Percentiles rank a stretch among this genome's conserved stretches.
These are phyloP conservation scores for Lasioglossum zephyrum DNA, from an alignment of 2,888 invertebrate genomes.

Conservation along the genomic window DNA sequence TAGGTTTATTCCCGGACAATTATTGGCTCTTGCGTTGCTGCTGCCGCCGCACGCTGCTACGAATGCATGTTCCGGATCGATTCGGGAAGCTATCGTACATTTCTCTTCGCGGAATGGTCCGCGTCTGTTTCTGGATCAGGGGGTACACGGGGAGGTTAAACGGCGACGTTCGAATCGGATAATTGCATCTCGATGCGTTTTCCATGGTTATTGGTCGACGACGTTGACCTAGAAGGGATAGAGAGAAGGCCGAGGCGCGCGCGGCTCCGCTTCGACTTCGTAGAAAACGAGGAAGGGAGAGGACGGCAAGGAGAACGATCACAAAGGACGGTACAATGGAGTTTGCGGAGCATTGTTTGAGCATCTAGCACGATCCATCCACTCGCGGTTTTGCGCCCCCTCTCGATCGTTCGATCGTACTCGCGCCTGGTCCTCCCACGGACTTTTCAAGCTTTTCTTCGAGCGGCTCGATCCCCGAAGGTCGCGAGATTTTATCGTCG, in stretches of 20 bases:
- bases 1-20: conserved; percentile 1
- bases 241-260: conserved; percentile 6
- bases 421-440: conserved; percentile 14
- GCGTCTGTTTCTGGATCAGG: neutral
- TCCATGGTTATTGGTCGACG: conserved; percentile 31
- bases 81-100: neutral
- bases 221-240: conserved; percentile 30
- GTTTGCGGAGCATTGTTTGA: conserved; percentile 65
- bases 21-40: neutral
- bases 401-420: conserved; percentile 55
- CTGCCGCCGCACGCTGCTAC: neutral
- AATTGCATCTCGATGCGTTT: conserved; percentile 37
- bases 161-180: conserved; percentile 23
- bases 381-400: conserved; percentile 52
- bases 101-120: neutral
- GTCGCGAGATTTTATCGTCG: conserved; percentile 57
- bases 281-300: conserved; percentile 17
- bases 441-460: conserved; percentile 58
- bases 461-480: conserved; percentile 46
- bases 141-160: neutral
- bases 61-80: neutral
- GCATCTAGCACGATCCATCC: conserved; percentile 67
- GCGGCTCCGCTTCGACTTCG: neutral
- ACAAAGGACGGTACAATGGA: conserved; percentile 65
- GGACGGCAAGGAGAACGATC: conserved; percentile 27